Conservation (phyloP, 2,797 vertebrate genomes). For the Melanotaenia boesemani region DNA sequence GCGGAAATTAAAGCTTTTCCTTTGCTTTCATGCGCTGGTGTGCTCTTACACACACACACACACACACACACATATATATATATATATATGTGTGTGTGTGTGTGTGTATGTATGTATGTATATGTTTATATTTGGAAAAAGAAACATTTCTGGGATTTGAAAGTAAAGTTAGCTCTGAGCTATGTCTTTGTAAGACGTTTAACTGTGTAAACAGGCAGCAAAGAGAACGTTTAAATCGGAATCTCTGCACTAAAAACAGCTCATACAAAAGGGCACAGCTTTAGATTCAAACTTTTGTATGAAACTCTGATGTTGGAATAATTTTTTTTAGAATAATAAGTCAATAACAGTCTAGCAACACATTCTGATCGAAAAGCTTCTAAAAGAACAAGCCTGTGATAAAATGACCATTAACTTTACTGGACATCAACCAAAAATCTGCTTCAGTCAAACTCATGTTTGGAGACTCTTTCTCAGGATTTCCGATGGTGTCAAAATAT, state of each 20-base stretch:
- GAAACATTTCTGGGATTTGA: slow-evolving; percentile 14
- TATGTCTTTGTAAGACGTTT: slow-evolving; percentile 14
- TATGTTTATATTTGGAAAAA: too few species aligned
- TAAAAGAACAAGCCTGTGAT: not conserved
- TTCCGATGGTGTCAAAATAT: slow-evolving; percentile 38
- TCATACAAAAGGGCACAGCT: not conserved
- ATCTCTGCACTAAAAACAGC: slow-evolving; percentile 3
- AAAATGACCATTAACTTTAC: not conserved
- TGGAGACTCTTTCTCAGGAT: slow-evolving; percentile 3
- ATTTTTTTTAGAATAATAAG: not conserved
- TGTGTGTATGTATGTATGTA: too few species aligned
- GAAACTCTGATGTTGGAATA: slow-evolving; percentile 11
- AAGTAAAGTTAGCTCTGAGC: slow-evolving; percentile 8
- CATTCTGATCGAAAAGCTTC: not conserved
- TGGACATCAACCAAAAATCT: not conserved
- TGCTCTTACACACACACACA: too few species aligned
- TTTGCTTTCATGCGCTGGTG: too few species aligned
- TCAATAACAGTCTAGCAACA: not conserved
- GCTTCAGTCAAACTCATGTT: slow-evolving; percentile 3
- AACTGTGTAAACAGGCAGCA: not conserved
- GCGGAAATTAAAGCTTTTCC: too few species aligned
- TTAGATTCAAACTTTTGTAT: slow-evolving; percentile 18
- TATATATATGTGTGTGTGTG: too few species aligned
- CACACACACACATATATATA: too few species aligned
- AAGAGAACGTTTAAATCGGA: slow-evolving; percentile 1